Base-by-base conservation (phyloP, 2,113 vertebrate genomes). In the Passer domesticus region DNA sequence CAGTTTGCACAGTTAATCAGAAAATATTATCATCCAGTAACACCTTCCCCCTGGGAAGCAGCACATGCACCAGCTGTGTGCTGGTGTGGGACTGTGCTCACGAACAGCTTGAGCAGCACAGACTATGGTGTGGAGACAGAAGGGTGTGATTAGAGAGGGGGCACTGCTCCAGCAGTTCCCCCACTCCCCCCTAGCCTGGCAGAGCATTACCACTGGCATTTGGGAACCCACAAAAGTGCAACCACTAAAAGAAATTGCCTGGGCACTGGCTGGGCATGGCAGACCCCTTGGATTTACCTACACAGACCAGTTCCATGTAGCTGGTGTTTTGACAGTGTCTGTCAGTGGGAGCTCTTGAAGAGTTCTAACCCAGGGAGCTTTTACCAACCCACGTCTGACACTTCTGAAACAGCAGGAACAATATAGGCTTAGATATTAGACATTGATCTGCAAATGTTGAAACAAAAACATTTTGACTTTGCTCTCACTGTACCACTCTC, bases 81-180 rank as follows among this genome's bases (percentile, higher is more conserved):
- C 0, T 80, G 39, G 5, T 23, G 24, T 15, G 25, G 16, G 35
- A 25, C 44, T 31, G 35, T 11, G 35, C n/a, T 43, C 52, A 18
- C 17, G 28, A 46, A 68, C 0, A 49, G 31, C 55, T 47, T 9
- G 9, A 33, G 59, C 24, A 70, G 10, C 53, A 43, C 2, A 5
- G 11, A 13, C 10, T 30, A 2, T 7, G 39, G 28, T 6, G 35
- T 49, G 22, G 44, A 58, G 58, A 44, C 7, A 39, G 20, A 17
- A 15, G n/a, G 28, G n/a, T 16, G 16, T 2, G 9, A 18, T 27
- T 6, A 16, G 20, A 75, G 3, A 44, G 0, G 23, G 10, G 7
- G 19, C 58, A 68, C n/a, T 33, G 24, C 35, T 77, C 28, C 44
- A 58, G 16, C 53, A 58, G 18, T 24, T 59, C 5, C 15, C 22